phyloP scores from a whole-genome alignment of 92 coral and sea anemone genomes.

The Epizoanthus rinbou region DNA sequence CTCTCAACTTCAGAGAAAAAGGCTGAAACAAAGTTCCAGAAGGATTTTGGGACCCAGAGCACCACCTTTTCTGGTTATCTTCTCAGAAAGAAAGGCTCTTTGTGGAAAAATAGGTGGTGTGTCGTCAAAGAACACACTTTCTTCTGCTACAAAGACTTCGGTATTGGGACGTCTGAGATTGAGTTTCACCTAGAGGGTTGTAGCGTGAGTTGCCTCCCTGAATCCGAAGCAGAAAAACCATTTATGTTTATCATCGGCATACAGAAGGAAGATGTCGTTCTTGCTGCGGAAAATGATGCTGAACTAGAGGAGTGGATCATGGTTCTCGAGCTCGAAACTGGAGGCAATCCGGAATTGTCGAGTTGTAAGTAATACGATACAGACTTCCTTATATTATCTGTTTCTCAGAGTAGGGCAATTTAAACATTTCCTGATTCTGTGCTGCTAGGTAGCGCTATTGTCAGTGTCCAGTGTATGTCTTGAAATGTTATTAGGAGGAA shows the following conservation, averaged over 20 bases:
- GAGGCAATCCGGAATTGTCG: conserved; percentile 17
- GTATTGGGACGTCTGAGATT: conserved; percentile 71
- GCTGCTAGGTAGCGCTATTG: no score
- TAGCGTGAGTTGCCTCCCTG: conserved; percentile 48
- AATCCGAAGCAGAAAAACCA: conserved; percentile 61
- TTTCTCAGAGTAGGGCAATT: no score
- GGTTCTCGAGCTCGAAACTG: conserved; percentile 78
- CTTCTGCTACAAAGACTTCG: conserved; percentile 86
- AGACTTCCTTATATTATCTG: no score
- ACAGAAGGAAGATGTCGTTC: conserved; percentile 68
- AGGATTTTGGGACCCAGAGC: conserved; percentile 44
- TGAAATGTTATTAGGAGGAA: no score
- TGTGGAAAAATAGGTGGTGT: conserved; percentile 96
- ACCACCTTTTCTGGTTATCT: conserved; percentile 88
- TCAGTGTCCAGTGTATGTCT: no score
- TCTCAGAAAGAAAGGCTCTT: conserved; percentile 83
- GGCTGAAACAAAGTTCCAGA: conserved; percentile 56
- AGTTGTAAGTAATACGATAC: conserved; percentile 26
- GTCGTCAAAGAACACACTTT: conserved; percentile 74
- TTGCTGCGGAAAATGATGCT: conserved; percentile 93
- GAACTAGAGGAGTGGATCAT: conserved; percentile 89
- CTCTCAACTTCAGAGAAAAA: conserved; percentile 59
- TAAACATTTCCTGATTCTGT: no score
- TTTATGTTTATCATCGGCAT: conserved; percentile 67
- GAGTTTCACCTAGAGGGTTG: conserved; percentile 75